phyloP scores from a whole-genome alignment of 1,140 invertebrate genomes.

The Drosophila littoralis region DNA sequence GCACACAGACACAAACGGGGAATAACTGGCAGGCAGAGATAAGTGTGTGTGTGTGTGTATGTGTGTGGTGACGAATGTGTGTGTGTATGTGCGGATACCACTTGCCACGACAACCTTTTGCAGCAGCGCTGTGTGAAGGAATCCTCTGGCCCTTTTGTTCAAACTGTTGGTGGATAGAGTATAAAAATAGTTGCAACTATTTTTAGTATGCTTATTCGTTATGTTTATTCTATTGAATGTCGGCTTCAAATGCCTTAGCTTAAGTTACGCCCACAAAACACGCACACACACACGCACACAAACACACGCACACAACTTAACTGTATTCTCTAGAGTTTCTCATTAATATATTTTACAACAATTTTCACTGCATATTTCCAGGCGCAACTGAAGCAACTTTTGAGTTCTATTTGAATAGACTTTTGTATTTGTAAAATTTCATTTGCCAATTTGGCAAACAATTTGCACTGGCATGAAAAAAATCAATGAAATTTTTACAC shows the following conservation, averaged over 20 bases:
- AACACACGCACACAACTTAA: slow-evolving; percentile 7
- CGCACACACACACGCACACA: slow-evolving; percentile 1
- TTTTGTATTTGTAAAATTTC: slow-evolving; percentile 4
- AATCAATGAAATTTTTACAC: slow-evolving; percentile 78
- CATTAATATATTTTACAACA: not conserved
- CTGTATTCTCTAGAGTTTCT: slow-evolving; percentile 7
- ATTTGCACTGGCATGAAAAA: slow-evolving; percentile 45
- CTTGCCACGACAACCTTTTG: slow-evolving; percentile 78
- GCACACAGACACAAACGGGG: slow-evolving; percentile 33
- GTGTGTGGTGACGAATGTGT: slow-evolving; percentile 46
- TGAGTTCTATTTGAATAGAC: not conserved
- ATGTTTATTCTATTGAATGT: slow-evolving; percentile 31
- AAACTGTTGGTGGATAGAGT: slow-evolving; percentile 57
- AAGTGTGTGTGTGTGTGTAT: slow-evolving; percentile 56
- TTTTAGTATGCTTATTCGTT: slow-evolving; percentile 54
- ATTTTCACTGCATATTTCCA: slow-evolving; percentile 23
- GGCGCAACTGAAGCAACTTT: slow-evolving; percentile 9
- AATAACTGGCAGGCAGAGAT: slow-evolving; percentile 40
- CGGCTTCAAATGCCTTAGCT: slow-evolving; percentile 16
- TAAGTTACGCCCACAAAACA: not conserved
- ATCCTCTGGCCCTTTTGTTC: slow-evolving; percentile 66
- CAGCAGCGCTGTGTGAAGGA: slow-evolving; percentile 52
- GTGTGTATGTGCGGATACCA: slow-evolving; percentile 68
- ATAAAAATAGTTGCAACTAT: slow-evolving; percentile 74
- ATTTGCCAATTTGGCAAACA: slow-evolving; percentile 23